phyloP scores from a whole-genome alignment of 2,888 invertebrate genomes.

The Xylocampa areola region DNA sequence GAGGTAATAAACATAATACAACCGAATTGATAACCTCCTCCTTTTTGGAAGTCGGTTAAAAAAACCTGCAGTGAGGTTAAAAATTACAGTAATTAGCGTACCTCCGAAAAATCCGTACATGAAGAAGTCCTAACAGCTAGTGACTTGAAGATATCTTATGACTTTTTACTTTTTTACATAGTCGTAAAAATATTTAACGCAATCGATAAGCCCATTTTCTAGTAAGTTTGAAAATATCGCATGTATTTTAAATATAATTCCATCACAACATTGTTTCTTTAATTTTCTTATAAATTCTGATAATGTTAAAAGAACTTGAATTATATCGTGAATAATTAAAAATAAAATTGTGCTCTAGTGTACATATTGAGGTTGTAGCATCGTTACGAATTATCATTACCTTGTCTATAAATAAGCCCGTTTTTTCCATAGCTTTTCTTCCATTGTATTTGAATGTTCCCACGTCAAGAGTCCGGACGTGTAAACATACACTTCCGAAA shows the following conservation, averaged over 20 bases:
- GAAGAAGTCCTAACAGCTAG: slow-evolving; percentile 7
- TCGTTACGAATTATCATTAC: slow-evolving; percentile 43
- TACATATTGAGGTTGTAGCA: slow-evolving; percentile 24
- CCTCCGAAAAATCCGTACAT: too few species aligned
- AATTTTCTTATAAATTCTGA: slow-evolving; percentile 23
- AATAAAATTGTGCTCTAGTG: too few species aligned
- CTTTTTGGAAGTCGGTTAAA: too few species aligned
- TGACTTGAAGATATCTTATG: neutral
- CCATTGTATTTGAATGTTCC: slow-evolving; percentile 33
- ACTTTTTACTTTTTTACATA: neutral
- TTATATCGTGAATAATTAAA: slow-evolving; percentile 44
- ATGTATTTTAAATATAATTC: slow-evolving; percentile 12
- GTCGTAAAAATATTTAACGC: too few species aligned
- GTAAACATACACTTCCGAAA: slow-evolving; percentile 42
- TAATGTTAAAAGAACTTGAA: slow-evolving; percentile 6
- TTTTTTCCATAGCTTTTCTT: slow-evolving; percentile 46
- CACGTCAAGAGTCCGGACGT: slow-evolving; percentile 26
- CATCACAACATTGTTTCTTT: slow-evolving; percentile 7
- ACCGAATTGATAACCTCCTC: too few species aligned
- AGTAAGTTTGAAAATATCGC: too few species aligned
- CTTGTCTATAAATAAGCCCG: slow-evolving; percentile 60
- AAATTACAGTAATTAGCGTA: too few species aligned
- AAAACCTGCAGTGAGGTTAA: too few species aligned
- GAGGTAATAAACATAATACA: too few species aligned
- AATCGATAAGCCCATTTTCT: too few species aligned